Base-by-base conservation (phyloP, 1,140 invertebrate genomes). In the Drosophila nigrodunni region DNA sequence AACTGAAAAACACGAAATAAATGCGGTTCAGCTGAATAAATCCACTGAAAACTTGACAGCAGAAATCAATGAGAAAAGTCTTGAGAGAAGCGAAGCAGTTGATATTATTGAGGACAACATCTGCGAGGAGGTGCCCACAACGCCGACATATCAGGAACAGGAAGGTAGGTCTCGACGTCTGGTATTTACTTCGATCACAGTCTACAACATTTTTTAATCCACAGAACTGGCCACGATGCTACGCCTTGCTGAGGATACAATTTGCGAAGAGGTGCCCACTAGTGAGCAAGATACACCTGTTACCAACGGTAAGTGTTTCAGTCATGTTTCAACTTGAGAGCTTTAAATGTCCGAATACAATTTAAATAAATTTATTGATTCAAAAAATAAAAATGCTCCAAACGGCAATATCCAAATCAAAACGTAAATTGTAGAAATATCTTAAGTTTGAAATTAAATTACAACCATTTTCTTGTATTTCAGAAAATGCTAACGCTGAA, bases 81-180 rank as follows among this genome's bases (percentile, higher is more conserved):
- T 10, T 3, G 13, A 13, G 8, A 35, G 15, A 7, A 18, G 7
- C 5, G 25, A 57, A 25, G 21, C 57, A n/a, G 25, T 37, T 9
- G 11, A 35, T 34, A 15, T 74, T 62, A 74, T 74, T 74, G 72
- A 75, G 1, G 59, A 75, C 10, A 75, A 13, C 41, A 75, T 75
- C 10, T 75, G 73, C 15, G 73, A 75, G 30, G 68, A 76, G 10
- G 60, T 65, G 3, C 9, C 66, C 13, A 61, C 57, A 57, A 70
- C 13, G 39, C 1, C 57, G 21, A 68, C 57, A 47, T 30, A 39
- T 55, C n/a, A 61, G 44, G 49, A 68, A 47, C n/a, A 61, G 44
- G 49, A 68, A 60, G 71, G 71, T 74, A 44, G n/a, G 37, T 64
- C 3, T 21, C 6, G 10, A 3, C 10, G 1, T 35, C 6, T 15